Conservation (phyloP, 2,888 invertebrate species). For the Andrena marginata region DNA sequence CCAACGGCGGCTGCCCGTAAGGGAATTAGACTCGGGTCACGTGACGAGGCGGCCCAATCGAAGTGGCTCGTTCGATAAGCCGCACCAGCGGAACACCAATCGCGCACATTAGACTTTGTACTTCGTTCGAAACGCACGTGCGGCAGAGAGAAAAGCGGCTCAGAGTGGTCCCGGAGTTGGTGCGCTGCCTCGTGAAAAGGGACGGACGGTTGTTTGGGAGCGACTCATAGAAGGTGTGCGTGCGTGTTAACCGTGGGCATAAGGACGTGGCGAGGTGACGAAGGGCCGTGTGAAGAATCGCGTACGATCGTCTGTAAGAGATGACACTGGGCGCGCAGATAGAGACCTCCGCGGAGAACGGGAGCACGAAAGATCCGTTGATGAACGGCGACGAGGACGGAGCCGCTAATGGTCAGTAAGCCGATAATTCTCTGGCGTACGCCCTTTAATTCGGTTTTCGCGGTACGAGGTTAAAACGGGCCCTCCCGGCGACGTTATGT, state of each 20-base stretch:
- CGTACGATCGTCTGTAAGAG: constrained; percentile 48
- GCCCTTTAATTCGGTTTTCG: background rate
- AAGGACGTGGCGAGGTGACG: constrained; percentile 22
- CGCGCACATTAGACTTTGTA: constrained; percentile 70
- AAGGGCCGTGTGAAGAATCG: constrained; percentile 38
- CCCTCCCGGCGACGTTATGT: constrained; percentile 62
- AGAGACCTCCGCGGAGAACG: constrained; percentile 82
- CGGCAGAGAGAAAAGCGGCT: constrained; percentile 70
- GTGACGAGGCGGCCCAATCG: constrained; percentile 31
- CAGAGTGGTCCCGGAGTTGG: constrained; percentile 54
- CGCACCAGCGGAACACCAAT: constrained; percentile 46
- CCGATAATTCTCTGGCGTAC: constrained; percentile 30
- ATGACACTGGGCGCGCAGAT: constrained; percentile 85
- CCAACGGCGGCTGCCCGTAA: constrained; percentile 15
- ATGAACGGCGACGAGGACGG: constrained; percentile 76
- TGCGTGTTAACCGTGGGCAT: constrained; percentile 51
- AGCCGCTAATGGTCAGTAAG: constrained; percentile 68
- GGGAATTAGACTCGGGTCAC: constrained; percentile 34
- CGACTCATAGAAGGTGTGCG: constrained; percentile 61
- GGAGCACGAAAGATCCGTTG: constrained; percentile 79
- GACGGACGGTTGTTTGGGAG: constrained; percentile 56
- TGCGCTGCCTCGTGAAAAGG: constrained; percentile 68
- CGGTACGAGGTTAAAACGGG: constrained; percentile 52
- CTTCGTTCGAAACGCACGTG: constrained; percentile 79
- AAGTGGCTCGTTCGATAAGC: background rate